phyloP scores from a whole-genome alignment of 1,140 invertebrate genomes.

The Thalassaphorura encarpata region DNA sequence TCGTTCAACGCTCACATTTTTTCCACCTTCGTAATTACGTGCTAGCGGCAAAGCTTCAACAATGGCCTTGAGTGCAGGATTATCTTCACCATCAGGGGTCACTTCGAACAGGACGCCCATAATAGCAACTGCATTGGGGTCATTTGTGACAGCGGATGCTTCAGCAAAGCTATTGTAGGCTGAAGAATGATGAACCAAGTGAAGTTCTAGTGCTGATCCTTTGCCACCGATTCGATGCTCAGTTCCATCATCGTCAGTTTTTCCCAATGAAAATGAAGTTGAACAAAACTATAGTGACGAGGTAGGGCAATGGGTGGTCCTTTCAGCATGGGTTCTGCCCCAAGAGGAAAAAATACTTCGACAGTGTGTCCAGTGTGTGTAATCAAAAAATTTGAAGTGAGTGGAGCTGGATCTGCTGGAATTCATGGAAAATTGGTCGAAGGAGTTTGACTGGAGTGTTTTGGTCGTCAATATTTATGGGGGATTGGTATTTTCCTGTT shows the following conservation, averaged over 20 bases:
- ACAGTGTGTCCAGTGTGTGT: neutral
- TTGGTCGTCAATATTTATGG: neutral
- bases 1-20: too few relatives aligned
- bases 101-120: neutral
- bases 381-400: neutral
- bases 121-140: neutral
- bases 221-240: neutral
- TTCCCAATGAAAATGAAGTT: neutral
- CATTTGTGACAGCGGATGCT: neutral
- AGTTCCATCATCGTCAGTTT: neutral
- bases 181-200: neutral
- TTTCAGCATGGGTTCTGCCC: neutral
- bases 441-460: too few relatives aligned
- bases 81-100: neutral
- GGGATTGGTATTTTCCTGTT: neutral
- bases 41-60: neutral
- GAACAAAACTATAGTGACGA: neutral
- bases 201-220: neutral
- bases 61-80: neutral
- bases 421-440: too few relatives aligned
- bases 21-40: neutral
- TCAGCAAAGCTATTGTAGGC: neutral
- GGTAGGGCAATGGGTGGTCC: neutral
- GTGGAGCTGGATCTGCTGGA: too few relatives aligned
- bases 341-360: neutral